phyloP scores from a whole-genome alignment of 2,888 invertebrate genomes.

The Sisyra terminalis region DNA sequence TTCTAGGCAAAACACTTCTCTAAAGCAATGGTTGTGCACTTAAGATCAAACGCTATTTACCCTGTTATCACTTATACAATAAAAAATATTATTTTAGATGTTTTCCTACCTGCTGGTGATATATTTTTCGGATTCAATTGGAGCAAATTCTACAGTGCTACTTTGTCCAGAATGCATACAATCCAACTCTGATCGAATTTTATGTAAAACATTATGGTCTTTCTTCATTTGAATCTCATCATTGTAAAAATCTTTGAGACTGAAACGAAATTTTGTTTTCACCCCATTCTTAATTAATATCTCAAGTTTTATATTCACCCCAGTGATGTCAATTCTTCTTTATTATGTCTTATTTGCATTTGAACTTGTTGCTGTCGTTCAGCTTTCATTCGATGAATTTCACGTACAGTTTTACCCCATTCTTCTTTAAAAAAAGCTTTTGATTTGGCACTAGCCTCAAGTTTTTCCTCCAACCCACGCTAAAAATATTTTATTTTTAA shows the following conservation, averaged over 20 bases:
- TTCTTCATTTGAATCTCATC: constrained; percentile 2
- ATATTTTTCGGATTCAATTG: background rate
- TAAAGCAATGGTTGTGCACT: too few relatives aligned
- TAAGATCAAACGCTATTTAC: too few relatives aligned
- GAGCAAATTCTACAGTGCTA: background rate
- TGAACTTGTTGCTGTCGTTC: constrained; percentile 34
- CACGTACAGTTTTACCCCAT: constrained; percentile 51
- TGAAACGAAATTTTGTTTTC: background rate
- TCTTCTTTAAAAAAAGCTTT: constrained; percentile 62
- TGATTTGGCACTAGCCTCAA: constrained; percentile 42
- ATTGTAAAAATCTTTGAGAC: constrained; percentile 2
- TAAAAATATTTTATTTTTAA: constrained; percentile 14
- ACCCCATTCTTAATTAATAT: too few relatives aligned
- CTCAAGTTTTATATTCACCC: constrained; percentile 2
- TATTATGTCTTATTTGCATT: constrained; percentile 30
- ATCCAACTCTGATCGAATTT: constrained; percentile 5
- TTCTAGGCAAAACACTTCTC: too few relatives aligned
- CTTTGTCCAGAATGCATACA: background rate
- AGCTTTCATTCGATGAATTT: constrained; percentile 44
- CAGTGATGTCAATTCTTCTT: constrained; percentile 16
- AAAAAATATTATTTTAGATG: too few relatives aligned
- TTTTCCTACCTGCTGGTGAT: constrained; percentile 6
- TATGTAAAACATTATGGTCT: constrained; percentile 3
- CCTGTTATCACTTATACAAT: too few relatives aligned
- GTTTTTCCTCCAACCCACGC: constrained; percentile 44